These are phyloP conservation scores for Busseola fusca DNA, from an alignment of 2,888 invertebrate genomes.

Conservation along the genomic window DNA sequence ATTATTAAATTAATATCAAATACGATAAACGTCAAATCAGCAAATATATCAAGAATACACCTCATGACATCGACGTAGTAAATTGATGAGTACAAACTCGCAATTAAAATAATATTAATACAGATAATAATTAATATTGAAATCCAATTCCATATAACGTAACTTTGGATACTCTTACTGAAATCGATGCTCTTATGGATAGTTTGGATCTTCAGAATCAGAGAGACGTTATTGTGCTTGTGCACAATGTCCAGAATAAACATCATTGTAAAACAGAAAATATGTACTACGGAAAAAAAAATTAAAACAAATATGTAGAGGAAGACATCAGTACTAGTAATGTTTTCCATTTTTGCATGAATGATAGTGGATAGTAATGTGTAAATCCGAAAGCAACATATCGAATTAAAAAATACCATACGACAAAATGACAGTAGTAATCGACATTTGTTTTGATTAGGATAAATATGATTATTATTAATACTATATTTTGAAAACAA, in stretches of 20 bases:
- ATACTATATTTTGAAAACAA: constrained; percentile 27
- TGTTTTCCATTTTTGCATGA: not conserved
- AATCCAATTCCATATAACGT: constrained; percentile 44
- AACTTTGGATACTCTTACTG: constrained; percentile 11
- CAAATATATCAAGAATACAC: not conserved
- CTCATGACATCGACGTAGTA: not conserved
- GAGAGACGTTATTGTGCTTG: constrained; percentile 18
- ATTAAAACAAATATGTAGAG: not conserved
- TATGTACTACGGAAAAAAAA: not conserved
- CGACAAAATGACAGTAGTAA: constrained; percentile 18
- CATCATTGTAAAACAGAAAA: constrained; percentile 7
- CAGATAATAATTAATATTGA: constrained; percentile 2
- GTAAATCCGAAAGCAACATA: constrained; percentile 1
- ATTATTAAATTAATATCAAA: constrained; percentile 20
- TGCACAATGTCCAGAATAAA: constrained; percentile 21
- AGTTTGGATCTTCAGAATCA: constrained; percentile 44
- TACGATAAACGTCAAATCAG: not conserved
- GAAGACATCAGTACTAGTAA: not conserved
- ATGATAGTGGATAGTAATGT: too few species aligned
- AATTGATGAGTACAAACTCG: not conserved
- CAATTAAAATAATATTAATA: not conserved
- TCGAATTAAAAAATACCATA: not conserved
- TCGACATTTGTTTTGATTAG: constrained; percentile 4
- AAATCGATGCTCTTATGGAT: constrained; percentile 33
- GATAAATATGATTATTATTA: constrained; percentile 33